phyloP scores from a whole-genome alignment of 2,888 invertebrate species.

The Copidosoma aretas region DNA sequence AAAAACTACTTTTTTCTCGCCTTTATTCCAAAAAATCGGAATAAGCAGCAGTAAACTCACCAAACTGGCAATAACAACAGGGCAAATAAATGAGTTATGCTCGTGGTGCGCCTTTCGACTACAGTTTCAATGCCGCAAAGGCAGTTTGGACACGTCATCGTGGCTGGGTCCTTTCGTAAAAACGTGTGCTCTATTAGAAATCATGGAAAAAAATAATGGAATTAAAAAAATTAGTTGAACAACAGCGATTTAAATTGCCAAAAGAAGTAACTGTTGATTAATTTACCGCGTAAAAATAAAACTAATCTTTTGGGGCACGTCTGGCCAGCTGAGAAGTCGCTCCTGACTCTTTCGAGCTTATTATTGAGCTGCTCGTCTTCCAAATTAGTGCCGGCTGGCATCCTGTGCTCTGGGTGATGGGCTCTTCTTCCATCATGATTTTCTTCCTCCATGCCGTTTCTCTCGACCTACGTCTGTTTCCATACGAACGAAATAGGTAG shows the following conservation, averaged over 20 bases:
- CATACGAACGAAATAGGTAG: no score
- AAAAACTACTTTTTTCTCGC: no score
- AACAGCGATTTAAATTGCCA: no score
- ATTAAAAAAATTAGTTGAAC: neutral
- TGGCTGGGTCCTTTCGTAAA: constrained; percentile 6
- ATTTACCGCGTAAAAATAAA: constrained; percentile 16
- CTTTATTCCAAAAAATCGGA: no score
- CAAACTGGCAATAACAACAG: constrained; percentile 26
- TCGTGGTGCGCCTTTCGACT: constrained; percentile 16
- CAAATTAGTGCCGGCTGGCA: no score
- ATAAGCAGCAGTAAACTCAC: constrained; percentile 11
- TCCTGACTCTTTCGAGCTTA: neutral
- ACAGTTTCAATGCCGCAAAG: constrained; percentile 21
- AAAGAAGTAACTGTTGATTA: no score
- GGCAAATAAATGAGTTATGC: constrained; percentile 19
- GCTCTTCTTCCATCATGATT: neutral
- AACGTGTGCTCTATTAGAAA: constrained; percentile 27
- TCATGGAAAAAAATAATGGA: neutral
- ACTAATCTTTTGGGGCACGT: constrained; percentile 1
- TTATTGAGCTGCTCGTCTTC: neutral
- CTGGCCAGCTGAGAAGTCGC: neutral
- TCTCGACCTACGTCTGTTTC: no score
- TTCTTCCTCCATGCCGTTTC: neutral
- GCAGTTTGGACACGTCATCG: constrained; percentile 32
- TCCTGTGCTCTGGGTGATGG: neutral